These are phyloP conservation scores for Microctenopoma lineatum DNA, from an alignment of 2,797 vertebrate species.

Conservation along the genomic window DNA sequence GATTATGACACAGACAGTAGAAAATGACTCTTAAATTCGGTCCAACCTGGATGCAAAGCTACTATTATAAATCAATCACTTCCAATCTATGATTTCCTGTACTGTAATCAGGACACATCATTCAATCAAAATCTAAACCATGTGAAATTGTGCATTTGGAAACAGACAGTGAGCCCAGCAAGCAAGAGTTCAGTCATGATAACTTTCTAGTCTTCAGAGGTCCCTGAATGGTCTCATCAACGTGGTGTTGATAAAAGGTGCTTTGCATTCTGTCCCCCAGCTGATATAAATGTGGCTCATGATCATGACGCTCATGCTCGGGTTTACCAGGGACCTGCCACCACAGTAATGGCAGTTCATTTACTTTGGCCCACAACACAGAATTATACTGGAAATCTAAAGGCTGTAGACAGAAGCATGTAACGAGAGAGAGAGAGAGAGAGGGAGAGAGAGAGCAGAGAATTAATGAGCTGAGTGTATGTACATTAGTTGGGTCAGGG, in stretches of 20 bases:
- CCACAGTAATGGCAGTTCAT: not conserved
- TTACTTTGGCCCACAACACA: not conserved
- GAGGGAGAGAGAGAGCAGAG: conserved; percentile 23
- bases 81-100: not conserved
- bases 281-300: not conserved
- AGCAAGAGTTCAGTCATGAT: not conserved
- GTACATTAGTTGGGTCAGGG: conserved; percentile 34
- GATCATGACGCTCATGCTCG: not conserved
- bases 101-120: not conserved
- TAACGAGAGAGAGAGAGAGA: conserved; percentile 20
- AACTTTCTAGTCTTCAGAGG: not conserved
- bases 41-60: not conserved
- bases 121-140: not conserved
- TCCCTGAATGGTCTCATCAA: not conserved
- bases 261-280: not conserved
- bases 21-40: not conserved
- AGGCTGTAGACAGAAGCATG: conserved; percentile 36
- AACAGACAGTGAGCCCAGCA: too few relatives aligned
- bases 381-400: not conserved
- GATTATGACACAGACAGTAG: too few relatives aligned
- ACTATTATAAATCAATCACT: conserved; percentile 12
- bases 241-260: too few relatives aligned
- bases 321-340: not conserved
- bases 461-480: conserved; percentile 36
- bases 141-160: not conserved